phyloP scores from a whole-genome alignment of 2,888 invertebrate species.

The Drosophila sordidula region DNA sequence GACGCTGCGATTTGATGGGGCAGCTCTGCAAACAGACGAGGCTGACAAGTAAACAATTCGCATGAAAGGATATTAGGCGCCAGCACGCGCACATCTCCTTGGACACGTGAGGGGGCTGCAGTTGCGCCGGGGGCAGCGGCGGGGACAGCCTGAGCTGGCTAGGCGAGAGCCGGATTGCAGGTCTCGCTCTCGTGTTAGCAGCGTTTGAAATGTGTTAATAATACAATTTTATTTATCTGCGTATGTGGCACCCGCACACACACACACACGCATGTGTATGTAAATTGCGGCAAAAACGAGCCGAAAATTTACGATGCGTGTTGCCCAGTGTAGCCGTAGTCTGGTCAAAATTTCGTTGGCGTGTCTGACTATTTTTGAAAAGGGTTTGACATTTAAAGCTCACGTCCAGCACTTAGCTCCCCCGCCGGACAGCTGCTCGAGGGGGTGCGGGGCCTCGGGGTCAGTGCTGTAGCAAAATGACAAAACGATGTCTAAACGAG shows the following conservation, averaged over 20 bases:
- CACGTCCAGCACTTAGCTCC: constrained; percentile 38
- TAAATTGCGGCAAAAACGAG: constrained; percentile 55
- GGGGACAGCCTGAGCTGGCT: neutral
- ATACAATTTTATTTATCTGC: constrained; percentile 75
- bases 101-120: neutral
- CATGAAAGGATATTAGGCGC: constrained; percentile 62
- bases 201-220: constrained; percentile 78
- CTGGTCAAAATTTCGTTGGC: constrained; percentile 31
- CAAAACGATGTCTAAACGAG: constrained; percentile 78
- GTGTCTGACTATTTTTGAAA: constrained; percentile 71
- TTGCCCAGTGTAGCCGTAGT: constrained; percentile 20
- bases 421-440: constrained; percentile 23
- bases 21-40: constrained; percentile 45
- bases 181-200: constrained; percentile 57
- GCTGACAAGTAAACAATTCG: constrained; percentile 61
- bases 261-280: constrained; percentile 19
- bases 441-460: constrained; percentile 3
- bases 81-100: constrained; percentile 31
- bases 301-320: constrained; percentile 71
- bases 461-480: constrained; percentile 56
- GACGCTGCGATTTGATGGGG: constrained; percentile 60
- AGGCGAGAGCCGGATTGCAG: constrained; percentile 16
- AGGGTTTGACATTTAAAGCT: constrained; percentile 73
- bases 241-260: constrained; percentile 16
- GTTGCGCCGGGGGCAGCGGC: neutral